A percentile compares a stretch with the other conserved stretches of the same genome.
Evolutionary conservation across 2,113 vertebrate species (phyloP).

Genomic region (Edolisoma coerulescens): DNA sequence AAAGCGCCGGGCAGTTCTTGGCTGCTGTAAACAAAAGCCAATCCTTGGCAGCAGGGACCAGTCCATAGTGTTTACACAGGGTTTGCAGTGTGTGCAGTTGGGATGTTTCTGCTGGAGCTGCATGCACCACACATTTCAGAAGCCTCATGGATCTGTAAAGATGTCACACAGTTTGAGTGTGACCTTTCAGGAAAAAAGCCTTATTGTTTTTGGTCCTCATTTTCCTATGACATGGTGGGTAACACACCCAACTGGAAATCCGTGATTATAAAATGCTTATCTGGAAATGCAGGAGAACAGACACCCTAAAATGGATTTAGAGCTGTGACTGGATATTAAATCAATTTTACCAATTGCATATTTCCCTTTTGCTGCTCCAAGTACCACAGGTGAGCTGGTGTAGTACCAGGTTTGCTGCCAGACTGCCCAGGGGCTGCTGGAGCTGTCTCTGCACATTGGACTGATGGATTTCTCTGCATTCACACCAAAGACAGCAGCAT

Average conservation of each 20-base stretch:
- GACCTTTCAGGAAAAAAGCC: background rate
- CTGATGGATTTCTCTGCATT: background rate
- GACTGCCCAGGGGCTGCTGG: background rate
- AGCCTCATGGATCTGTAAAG: background rate
- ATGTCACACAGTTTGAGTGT: background rate
- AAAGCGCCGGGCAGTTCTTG: background rate
- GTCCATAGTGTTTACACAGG: background rate
- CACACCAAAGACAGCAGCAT: background rate
- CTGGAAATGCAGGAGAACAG: background rate
- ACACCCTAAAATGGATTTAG: background rate
- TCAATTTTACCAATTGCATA: accelerated
- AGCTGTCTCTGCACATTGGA: background rate
- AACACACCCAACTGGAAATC: background rate
- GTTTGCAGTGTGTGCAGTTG: background rate
- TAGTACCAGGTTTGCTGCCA: background rate
- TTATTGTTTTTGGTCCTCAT: background rate
- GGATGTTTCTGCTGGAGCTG: background rate
- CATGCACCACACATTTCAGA: background rate
- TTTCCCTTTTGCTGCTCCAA: background rate
- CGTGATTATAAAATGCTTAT: background rate
- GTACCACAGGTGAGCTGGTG: accelerated
- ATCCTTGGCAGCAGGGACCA: background rate
- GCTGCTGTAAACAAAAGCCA: constrained; percentile 18
- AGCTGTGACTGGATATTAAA: background rate
- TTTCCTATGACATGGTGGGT: background rate